A percentile compares a stretch with the other conserved stretches of the same genome.
Conservation (phyloP, 1,140 invertebrate species). For the Chelonus insularis region DNA sequence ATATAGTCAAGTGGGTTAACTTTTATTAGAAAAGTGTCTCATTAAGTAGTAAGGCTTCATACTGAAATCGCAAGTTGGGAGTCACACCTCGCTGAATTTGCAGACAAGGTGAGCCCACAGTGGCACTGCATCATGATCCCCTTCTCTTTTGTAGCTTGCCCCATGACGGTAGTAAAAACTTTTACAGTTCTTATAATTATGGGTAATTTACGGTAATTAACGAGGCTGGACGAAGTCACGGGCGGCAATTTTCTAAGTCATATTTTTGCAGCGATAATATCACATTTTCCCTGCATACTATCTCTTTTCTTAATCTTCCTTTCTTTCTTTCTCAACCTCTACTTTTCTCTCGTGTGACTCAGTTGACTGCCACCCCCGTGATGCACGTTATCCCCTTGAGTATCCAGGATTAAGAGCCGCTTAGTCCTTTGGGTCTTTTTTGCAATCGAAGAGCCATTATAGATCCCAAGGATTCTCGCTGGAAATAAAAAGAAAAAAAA, state of each 20-base stretch:
- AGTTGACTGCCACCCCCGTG: background rate
- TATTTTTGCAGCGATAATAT: constrained; percentile 60
- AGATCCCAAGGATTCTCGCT: background rate
- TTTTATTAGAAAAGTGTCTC: constrained; percentile 50
- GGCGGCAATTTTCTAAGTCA: constrained; percentile 60
- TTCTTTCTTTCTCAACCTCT: constrained; percentile 4
- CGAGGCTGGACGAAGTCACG: constrained; percentile 59
- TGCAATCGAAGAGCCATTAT: constrained; percentile 2
- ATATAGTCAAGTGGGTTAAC: constrained; percentile 28
- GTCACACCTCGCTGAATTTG: constrained; percentile 52
- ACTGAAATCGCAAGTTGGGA: constrained; percentile 35
- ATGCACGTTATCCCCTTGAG: constrained; percentile 10
- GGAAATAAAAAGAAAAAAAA: too few species aligned
- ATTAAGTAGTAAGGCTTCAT: constrained; percentile 44
- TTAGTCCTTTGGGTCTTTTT: constrained; percentile 2
- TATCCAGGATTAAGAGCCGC: constrained; percentile 23
- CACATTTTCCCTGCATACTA: constrained; percentile 43
- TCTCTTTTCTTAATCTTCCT: constrained; percentile 29
- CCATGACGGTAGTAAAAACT: constrained; percentile 62
- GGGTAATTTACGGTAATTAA: constrained; percentile 62
- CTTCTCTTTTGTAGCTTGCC: constrained; percentile 50
- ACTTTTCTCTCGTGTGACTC: constrained; percentile 11
- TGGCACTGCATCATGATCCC: constrained; percentile 53
- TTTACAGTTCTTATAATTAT: constrained; percentile 62
- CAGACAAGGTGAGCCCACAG: constrained; percentile 54